Evolutionary conservation across 2,797 vertebrate species (phyloP).

Genomic region (Myotis planiceps): DNA sequence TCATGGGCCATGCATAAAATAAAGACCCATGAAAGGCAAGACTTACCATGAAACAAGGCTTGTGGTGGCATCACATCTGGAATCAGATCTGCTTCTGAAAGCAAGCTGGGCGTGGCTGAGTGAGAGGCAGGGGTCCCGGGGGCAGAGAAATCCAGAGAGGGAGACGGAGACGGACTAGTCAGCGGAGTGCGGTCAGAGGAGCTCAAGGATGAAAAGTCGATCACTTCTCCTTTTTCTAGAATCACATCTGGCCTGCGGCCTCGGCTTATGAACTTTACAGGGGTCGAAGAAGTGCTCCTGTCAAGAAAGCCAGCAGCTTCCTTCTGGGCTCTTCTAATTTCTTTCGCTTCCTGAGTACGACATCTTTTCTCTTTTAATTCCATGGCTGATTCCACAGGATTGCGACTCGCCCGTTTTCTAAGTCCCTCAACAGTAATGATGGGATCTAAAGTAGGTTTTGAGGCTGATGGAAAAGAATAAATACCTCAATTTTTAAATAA

Average conservation of each 20-base stretch:
- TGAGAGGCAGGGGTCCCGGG: conserved; percentile 96
- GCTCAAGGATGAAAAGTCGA: conserved; percentile 97
- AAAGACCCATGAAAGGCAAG: neutral
- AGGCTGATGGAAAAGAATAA: conserved; percentile 83
- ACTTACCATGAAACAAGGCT: conserved; percentile 96
- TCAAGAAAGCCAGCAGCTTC: conserved; percentile 92
- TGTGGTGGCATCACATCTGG: conserved; percentile 97
- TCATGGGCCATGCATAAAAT: neutral
- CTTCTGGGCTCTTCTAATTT: conserved; percentile 96
- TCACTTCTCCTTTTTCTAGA: conserved; percentile 96
- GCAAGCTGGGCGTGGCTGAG: conserved; percentile 95
- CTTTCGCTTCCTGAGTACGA: conserved; percentile 97
- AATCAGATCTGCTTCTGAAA: conserved; percentile 97
- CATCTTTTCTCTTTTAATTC: conserved; percentile 97
- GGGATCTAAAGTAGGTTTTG: conserved; percentile 92
- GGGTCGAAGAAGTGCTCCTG: conserved; percentile 92
- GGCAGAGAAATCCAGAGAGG: conserved; percentile 95
- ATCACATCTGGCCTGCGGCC: conserved; percentile 89
- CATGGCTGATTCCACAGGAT: conserved; percentile 96
- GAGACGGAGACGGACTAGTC: conserved; percentile 95
- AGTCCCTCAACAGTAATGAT: conserved; percentile 96
- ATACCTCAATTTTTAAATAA: neutral
- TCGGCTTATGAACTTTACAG: conserved; percentile 90
- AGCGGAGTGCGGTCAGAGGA: conserved; percentile 96
- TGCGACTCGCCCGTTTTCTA: conserved; percentile 92